Base-by-base conservation (phyloP, 1,140 invertebrate species). In the Cyphomyrmex costatus region DNA sequence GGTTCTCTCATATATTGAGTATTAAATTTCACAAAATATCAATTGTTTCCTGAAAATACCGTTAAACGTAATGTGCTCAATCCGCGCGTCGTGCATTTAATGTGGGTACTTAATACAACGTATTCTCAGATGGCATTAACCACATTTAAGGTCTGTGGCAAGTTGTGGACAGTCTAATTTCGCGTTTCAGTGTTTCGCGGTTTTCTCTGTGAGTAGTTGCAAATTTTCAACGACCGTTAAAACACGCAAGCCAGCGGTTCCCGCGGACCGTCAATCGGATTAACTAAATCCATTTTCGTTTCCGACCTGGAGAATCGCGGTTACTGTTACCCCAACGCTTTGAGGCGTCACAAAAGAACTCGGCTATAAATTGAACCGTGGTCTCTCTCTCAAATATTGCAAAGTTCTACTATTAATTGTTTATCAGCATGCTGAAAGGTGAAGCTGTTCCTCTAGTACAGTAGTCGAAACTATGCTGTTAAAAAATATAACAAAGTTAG, bases 201-300 rank as follows among this genome's bases (percentile, higher is more conserved):
- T 82, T 73, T 82, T 58, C 27, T 14, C 24, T 51, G 51, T 42
- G 79, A 73, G 53, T 73, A 63, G 79, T 74, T 60, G 79, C 53
- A 60, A 83, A 83, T 73, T 83, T 83, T 83, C 79, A 53, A 60
- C 68, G 46, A 61, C 53, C 36, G 79, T 83, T 83, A 83, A 83
- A 83, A 83, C 79, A 83, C 68, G 68, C 53, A 60, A 74, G 36
- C 68, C n/a, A 30, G 79, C 79, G 42, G 79, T 74, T 73, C 1
- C 46, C 30, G 46, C 36, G 80, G 53, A 76, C 73, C 82, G 42
- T 78, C 71, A 85, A 85, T 85, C 60, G 71, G 73, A 85, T 85
- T 85, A 85, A 85, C 58, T 58, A 49, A 78, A 85, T 85, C 82
- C 82, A 68, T 78, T 78, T 85, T 84, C 71, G 73, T 77, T 82